Evolutionary conservation across 1,140 invertebrate species (phyloP).

Genomic region (Ridgeia piscesae): DNA sequence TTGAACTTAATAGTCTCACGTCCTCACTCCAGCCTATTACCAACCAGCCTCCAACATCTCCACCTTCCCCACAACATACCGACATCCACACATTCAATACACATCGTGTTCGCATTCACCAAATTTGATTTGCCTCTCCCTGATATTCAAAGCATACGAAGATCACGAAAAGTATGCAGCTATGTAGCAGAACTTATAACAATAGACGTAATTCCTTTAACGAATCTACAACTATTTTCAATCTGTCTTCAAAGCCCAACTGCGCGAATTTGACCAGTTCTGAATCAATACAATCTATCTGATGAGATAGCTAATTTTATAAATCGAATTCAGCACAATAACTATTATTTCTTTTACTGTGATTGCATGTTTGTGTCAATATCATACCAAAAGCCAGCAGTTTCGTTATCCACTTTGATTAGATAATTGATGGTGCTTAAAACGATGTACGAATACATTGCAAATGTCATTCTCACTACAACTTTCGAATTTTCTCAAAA

Average conservation of each 20-base stretch:
- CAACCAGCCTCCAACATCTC: not conserved
- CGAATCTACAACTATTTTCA: not conserved
- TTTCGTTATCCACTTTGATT: not conserved
- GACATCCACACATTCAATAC: no score
- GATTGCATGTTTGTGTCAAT: no score
- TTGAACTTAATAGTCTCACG: not conserved
- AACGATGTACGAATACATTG: not conserved
- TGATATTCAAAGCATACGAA: not conserved
- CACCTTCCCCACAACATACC: no score
- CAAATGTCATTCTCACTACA: not conserved
- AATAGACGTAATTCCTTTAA: no score
- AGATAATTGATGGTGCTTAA: not conserved
- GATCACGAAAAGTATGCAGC: no score
- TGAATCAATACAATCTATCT: not conserved
- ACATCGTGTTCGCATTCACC: no score
- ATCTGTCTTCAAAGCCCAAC: not conserved
- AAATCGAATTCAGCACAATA: no score
- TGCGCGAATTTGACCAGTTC: not conserved
- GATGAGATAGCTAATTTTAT: not conserved
- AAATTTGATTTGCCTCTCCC: no score
- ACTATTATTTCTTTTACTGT: no score
- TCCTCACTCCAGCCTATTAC: not conserved
- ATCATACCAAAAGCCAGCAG: no score
- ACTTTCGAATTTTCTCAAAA: not conserved
- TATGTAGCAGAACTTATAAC: no score